phyloP scores from a whole-genome alignment of 2,797 vertebrate genomes.

The Allenopithecus nigroviridis region DNA sequence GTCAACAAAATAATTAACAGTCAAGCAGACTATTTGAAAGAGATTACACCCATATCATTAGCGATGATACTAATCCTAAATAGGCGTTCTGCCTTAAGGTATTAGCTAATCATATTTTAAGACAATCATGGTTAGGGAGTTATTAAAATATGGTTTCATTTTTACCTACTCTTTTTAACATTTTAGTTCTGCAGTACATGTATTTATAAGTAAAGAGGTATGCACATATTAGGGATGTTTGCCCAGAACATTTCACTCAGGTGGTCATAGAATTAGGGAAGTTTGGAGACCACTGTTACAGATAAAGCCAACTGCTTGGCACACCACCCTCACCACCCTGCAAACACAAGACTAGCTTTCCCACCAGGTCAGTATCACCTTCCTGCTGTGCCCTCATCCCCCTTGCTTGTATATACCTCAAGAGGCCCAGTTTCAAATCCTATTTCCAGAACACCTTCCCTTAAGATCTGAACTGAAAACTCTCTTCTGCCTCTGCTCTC shows the following conservation, averaged over 20 bases:
- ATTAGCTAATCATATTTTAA: conserved; percentile 19
- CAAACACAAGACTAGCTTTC: background rate
- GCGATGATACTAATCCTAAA: background rate
- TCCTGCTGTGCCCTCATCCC: fast-evolving
- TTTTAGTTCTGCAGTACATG: background rate
- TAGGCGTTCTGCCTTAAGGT: background rate
- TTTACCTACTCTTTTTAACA: background rate
- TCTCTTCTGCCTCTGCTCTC: background rate
- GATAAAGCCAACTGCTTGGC: background rate
- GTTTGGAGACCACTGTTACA: background rate
- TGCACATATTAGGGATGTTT: background rate
- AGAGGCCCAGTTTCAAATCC: background rate
- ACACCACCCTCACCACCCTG: too few relatives aligned
- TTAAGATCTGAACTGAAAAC: background rate
- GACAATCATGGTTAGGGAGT: background rate
- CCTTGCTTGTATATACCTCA: fast-evolving
- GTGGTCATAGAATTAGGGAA: background rate
- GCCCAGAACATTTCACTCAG: background rate
- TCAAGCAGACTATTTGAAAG: background rate
- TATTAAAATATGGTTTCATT: conserved; percentile 21
- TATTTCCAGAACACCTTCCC: background rate
- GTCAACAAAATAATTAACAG: conserved; percentile 53
- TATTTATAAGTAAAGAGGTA: conserved; percentile 1
- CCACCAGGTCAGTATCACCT: background rate
- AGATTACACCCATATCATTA: background rate